Base-by-base conservation (phyloP, 2,113 vertebrate genomes). In the Notothenia coriiceps region DNA sequence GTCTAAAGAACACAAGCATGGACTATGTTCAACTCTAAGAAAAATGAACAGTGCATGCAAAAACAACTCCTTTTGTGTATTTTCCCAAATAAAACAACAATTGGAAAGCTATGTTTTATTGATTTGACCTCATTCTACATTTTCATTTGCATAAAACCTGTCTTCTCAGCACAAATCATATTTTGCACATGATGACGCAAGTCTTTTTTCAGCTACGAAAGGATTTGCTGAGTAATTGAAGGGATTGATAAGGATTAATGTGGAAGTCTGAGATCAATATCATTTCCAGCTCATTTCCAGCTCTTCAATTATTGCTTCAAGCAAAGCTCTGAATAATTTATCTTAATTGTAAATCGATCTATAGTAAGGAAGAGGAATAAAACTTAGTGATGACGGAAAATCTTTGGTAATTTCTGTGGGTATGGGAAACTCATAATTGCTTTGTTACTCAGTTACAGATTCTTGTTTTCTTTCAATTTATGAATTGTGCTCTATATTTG, bases 251-350 rank as follows among this genome's bases (percentile, higher is more conserved):
- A 70, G 49, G 69, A 89, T 89, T 70, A 82, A 87, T 87, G 69
- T 33, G 72, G 18, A 70, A 78, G 73, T 68, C 10, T 4, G 47
- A 72, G 83, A 90, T 88, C 88, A 80, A 88, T 88, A 88, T 86
- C 7, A 84, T 86, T 79, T 87, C 52, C 18, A 72, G 55, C 78
- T 83, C 79, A 84, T 92, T 87, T 89, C 49, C 79, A 83, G 67
- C 54, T 25, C 43, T 10, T 72, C 84, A 83, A 78, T 90, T 82
- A 85, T 86, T 88, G 59, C 70, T 70, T 75, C 78, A 80, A 74
- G 52, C 29, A 72, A 63, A 83, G 64, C 64, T 84, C 66, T 77
- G 74, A 83, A 92, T 86, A 77, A 88, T 86, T 82, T 54, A 86
- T 80, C 68, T 83, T 79, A 77, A 88, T 84, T 88, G 70, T 52